A percentile compares a stretch with the other conserved stretches of the same genome.
Evolutionary conservation across 2,888 invertebrate species (phyloP).

Genomic region (Lottia gigantea): DNA sequence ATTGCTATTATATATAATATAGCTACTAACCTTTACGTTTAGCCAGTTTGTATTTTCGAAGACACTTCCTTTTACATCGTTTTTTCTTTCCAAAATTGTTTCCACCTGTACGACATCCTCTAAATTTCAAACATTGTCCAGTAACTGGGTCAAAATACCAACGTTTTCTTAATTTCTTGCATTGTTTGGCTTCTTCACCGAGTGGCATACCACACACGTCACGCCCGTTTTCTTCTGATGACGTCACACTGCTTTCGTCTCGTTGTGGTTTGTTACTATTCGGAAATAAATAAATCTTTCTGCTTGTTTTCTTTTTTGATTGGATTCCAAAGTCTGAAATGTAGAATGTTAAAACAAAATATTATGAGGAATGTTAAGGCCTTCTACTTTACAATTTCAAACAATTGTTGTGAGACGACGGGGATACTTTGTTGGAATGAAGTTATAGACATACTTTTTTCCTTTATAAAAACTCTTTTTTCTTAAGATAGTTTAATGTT

Average conservation of each 20-base stretch:
- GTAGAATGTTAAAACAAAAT: too few relatives aligned
- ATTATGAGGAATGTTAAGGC: too few relatives aligned
- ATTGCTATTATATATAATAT: background rate
- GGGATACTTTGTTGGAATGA: too few relatives aligned
- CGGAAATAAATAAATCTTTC: background rate
- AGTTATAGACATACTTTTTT: too few relatives aligned
- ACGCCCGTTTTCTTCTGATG: slow-evolving; percentile 15
- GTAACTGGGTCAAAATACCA: slow-evolving; percentile 41
- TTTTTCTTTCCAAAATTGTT: slow-evolving; percentile 41
- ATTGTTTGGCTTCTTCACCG: slow-evolving; percentile 34
- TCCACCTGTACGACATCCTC: slow-evolving; percentile 40
- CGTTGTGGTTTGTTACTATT: slow-evolving; percentile 1
- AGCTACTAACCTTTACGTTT: slow-evolving; percentile 3
- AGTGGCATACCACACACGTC: slow-evolving; percentile 36
- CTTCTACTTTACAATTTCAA: too few relatives aligned
- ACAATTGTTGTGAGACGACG: too few relatives aligned
- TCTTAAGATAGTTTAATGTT: too few relatives aligned
- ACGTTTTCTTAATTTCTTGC: slow-evolving; percentile 34
- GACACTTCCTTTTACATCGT: slow-evolving; percentile 40
- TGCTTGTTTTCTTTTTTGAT: background rate
- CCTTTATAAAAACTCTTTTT: too few relatives aligned
- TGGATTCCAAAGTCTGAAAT: background rate
- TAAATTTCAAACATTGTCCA: slow-evolving; percentile 38
- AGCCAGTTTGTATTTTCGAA: slow-evolving; percentile 17
- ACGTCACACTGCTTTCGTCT: slow-evolving; percentile 21